phyloP scores from a whole-genome alignment of 2,888 invertebrate genomes.

The Synanthedon vespiformis region DNA sequence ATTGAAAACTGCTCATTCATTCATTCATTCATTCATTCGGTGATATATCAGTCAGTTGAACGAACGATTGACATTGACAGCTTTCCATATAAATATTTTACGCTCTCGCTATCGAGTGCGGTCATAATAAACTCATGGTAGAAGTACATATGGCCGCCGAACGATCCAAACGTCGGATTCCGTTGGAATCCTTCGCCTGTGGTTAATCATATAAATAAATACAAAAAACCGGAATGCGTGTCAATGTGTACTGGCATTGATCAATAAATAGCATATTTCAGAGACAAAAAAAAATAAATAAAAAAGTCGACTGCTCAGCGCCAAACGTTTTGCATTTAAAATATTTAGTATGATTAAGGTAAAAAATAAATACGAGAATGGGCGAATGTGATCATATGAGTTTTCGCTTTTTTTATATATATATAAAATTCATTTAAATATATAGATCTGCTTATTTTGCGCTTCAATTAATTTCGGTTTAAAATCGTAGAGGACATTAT shows the following conservation, averaged over 20 bases:
- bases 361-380: conserved; percentile 15
- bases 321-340: conserved; percentile 34
- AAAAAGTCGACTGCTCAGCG: conserved; percentile 28
- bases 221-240: conserved; percentile 43
- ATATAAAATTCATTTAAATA: conserved; percentile 40
- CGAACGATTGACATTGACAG: no score
- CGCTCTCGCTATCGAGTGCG: no score
- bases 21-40: no score
- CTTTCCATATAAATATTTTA: no score
- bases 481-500: conserved; percentile 21
- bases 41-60: no score
- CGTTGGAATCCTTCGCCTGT: conserved; percentile 43
- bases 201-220: conserved; percentile 23
- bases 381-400: conserved; percentile 52
- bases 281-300: conserved; percentile 24
- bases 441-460: conserved; percentile 50
- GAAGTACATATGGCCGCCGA: conserved; percentile 36
- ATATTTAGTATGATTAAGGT: conserved; percentile 38
- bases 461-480: conserved; percentile 47
- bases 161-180: conserved; percentile 57
- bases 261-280: conserved; percentile 37
- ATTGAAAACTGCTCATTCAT: no score
- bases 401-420: conserved; percentile 49
- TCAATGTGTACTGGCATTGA: conserved; percentile 49
- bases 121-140: no score